Evolutionary conservation across 2,113 vertebrate genomes (phyloP).

Genomic region (Carlito syrichta): DNA sequence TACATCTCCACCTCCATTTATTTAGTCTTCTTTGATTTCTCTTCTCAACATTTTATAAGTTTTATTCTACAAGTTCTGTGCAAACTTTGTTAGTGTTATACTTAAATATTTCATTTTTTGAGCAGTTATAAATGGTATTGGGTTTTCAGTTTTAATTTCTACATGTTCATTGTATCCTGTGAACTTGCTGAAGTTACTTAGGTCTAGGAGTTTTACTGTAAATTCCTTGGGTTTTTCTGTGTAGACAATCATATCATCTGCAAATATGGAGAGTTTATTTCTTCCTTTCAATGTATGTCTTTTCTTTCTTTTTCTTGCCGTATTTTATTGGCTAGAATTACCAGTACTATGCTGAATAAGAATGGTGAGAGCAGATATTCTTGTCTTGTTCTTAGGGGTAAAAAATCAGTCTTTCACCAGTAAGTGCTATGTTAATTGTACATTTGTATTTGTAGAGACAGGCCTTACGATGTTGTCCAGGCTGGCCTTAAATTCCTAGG

Average conservation of each 20-base stretch:
- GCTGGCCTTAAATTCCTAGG: too few species aligned
- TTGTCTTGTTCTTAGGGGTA: not conserved
- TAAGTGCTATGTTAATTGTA: not conserved
- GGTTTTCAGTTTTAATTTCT: not conserved
- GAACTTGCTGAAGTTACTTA: not conserved
- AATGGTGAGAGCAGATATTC: not conserved
- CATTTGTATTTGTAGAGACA: not conserved
- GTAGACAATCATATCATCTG: too few species aligned
- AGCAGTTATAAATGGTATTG: not conserved
- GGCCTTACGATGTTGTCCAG: too few species aligned
- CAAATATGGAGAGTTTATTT: not conserved
- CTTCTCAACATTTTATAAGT: not conserved
- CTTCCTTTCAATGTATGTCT: not conserved
- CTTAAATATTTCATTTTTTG: not conserved
- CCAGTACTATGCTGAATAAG: too few species aligned
- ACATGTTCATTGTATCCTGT: not conserved
- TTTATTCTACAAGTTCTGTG: not conserved
- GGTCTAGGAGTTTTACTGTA: not conserved
- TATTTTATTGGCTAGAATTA: not conserved
- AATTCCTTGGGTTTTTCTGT: not conserved
- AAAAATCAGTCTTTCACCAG: not conserved
- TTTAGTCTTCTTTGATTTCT: not conserved
- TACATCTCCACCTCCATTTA: not conserved
- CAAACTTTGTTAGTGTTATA: not conserved
- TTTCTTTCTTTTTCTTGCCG: not conserved